Conservation (phyloP, 2,888 invertebrate species). For the Anticlea derivata region DNA sequence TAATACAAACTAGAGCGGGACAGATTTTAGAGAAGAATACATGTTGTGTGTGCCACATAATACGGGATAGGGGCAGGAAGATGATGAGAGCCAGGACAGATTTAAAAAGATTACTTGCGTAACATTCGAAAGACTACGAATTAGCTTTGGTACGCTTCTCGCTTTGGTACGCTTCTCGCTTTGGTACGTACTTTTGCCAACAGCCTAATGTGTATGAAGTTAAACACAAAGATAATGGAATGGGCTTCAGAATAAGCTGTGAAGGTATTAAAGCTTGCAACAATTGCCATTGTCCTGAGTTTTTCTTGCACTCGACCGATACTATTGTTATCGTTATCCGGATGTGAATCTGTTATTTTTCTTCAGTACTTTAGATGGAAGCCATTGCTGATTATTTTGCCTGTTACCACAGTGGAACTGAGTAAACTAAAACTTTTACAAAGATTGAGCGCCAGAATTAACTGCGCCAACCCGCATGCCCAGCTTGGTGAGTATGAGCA, state of each 20-base stretch:
- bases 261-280: conserved; percentile 36
- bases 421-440: background rate
- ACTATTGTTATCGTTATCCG: conserved; percentile 34
- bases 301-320: conserved; percentile 39
- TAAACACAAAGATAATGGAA: background rate
- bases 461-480: too few relatives aligned
- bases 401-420: background rate
- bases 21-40: too few relatives aligned
- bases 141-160: too few relatives aligned
- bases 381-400: background rate
- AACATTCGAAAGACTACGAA: too few relatives aligned
- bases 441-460: too few relatives aligned
- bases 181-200: too few relatives aligned
- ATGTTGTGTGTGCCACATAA: too few relatives aligned
- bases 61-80: too few relatives aligned
- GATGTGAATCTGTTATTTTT: conserved; percentile 27
- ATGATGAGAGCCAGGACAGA: background rate
- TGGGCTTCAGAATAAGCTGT: conserved; percentile 15
- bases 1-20: background rate
- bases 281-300: conserved; percentile 50
- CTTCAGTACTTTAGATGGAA: background rate
- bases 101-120: background rate
- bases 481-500: too few relatives aligned
- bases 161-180: too few relatives aligned
- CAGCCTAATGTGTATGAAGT: background rate